These are phyloP conservation scores for Trissoscelio sp. DNA, from an alignment of 2,888 invertebrate genomes.

Conservation along the genomic window DNA sequence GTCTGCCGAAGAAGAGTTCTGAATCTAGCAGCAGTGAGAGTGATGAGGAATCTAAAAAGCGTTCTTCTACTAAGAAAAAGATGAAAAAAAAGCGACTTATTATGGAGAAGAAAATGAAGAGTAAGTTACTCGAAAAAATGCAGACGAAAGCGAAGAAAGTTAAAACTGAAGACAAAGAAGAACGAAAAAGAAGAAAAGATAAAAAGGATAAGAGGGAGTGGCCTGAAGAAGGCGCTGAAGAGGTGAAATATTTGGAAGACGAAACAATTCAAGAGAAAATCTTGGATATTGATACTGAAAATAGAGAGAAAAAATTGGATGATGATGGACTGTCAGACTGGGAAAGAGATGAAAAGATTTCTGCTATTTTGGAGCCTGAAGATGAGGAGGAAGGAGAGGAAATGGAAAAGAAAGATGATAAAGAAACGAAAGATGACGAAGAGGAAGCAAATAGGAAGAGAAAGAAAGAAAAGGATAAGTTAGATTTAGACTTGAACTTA, in stretches of 20 bases:
- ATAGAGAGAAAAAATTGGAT: constrained; percentile 36
- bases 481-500: constrained; percentile 75
- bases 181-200: constrained; percentile 35
- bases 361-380: neutral
- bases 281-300: constrained; percentile 37
- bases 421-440: constrained; percentile 29
- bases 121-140: constrained; percentile 61
- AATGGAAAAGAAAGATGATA: constrained; percentile 17
- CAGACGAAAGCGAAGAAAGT: constrained; percentile 64
- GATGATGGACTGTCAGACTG: constrained; percentile 70
- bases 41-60: constrained; percentile 69
- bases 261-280: constrained; percentile 69
- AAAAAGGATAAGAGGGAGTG: constrained; percentile 38
- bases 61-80: constrained; percentile 47
- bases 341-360: constrained; percentile 69
- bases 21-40: constrained; percentile 79
- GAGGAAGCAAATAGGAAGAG: constrained; percentile 58
- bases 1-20: constrained; percentile 73
- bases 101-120: constrained; percentile 57
- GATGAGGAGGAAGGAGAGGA: constrained; percentile 22
- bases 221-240: constrained; percentile 8
- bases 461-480: constrained; percentile 67
- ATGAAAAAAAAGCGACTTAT: constrained; percentile 69
- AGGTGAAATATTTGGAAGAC: constrained; percentile 52
- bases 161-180: constrained; percentile 53